Conservation (phyloP, 2,888 invertebrate genomes). For the Aplocera efformata region DNA sequence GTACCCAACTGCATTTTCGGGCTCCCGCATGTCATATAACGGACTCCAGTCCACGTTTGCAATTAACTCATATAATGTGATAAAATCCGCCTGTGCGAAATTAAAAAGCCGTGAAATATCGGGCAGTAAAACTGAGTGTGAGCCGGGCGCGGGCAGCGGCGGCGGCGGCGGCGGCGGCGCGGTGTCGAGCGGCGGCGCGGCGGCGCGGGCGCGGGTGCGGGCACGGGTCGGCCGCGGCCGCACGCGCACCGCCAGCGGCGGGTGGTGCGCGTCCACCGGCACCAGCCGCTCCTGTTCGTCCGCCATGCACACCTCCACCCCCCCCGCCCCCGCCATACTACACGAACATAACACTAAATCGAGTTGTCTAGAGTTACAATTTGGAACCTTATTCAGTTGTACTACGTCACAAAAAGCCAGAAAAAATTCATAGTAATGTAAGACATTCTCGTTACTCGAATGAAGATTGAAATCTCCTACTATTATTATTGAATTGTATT, state of each 20-base stretch:
- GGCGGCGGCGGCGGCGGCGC: too few relatives aligned
- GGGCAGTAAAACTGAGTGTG: too few relatives aligned
- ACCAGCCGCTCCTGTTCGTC: too few relatives aligned
- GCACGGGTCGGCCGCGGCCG: constrained; percentile 3
- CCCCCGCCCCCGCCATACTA: too few relatives aligned
- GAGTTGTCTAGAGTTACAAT: too few relatives aligned
- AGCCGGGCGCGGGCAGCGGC: too few relatives aligned
- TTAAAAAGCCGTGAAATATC: neutral
- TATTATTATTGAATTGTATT: neutral
- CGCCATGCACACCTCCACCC: too few relatives aligned
- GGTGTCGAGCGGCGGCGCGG: too few relatives aligned
- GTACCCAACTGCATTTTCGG: neutral
- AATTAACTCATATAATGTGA: neutral
- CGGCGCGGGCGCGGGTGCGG: too few relatives aligned
- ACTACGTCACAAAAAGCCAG: neutral
- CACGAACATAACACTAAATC: too few relatives aligned
- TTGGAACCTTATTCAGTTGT: too few relatives aligned
- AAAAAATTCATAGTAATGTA: constrained; percentile 10
- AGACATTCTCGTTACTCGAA: constrained; percentile 6
- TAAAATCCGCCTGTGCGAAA: neutral
- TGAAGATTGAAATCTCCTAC: constrained; percentile 5
- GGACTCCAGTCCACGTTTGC: neutral
- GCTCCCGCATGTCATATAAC: neutral
- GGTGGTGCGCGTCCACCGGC: too few relatives aligned
- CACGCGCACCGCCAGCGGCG: neutral